Evolutionary conservation across 2,797 vertebrate genomes (phyloP).

Genomic region (Chiropotes sagulatus): DNA sequence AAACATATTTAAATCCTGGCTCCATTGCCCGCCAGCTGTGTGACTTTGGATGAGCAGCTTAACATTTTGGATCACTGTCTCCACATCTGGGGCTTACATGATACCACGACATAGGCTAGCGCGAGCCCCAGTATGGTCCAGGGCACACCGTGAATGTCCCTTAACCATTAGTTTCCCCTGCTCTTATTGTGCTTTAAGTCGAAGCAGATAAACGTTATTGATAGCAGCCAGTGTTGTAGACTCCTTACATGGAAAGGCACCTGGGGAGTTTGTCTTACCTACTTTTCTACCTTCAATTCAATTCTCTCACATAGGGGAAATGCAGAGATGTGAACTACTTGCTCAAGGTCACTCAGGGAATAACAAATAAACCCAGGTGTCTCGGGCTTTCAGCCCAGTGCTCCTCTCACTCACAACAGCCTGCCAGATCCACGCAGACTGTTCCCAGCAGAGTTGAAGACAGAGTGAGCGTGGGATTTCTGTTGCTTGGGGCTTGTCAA

Average conservation of each 20-base stretch:
- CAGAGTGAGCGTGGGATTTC: conserved; percentile 31
- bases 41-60: neutral
- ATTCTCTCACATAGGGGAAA: neutral
- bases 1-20: neutral
- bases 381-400: neutral
- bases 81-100: neutral
- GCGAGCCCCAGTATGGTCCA: neutral
- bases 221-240: neutral
- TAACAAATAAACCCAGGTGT: conserved; percentile 26
- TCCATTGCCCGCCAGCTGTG: neutral
- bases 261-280: neutral
- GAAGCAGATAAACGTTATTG: neutral
- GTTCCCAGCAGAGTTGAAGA: neutral
- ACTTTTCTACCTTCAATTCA: neutral
- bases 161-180: neutral
- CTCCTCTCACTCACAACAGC: neutral
- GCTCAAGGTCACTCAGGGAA: conserved; percentile 7
- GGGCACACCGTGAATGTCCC: neutral
- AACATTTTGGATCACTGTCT: neutral
- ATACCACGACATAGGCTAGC: too few species aligned
- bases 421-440: neutral
- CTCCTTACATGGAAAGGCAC: neutral
- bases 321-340: neutral
- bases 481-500: conserved; percentile 46
- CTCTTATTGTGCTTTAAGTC: neutral